Evolutionary conservation across 37 sponge, comb jelly and placozoan species (phyloP).

Genomic region (Axinella damicornis): DNA sequence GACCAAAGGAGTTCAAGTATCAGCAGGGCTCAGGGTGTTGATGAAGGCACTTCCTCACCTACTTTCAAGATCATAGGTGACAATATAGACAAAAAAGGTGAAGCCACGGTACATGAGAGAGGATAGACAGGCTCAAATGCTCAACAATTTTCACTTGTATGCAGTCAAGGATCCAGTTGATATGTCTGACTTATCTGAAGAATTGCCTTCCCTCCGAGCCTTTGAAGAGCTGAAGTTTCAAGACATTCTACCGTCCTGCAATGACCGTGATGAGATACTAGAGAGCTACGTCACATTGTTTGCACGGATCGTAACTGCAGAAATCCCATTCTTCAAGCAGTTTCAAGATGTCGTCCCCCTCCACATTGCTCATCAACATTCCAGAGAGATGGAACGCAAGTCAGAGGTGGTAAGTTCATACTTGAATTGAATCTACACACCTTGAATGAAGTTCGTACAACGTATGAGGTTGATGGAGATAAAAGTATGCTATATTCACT

Average conservation of each 20-base stretch:
- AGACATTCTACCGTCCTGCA: background rate
- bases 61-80: too few species aligned
- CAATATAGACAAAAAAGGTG: background rate
- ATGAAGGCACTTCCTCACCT: too few species aligned
- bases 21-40: too few species aligned
- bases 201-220: background rate
- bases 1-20: too few species aligned
- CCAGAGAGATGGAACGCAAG: background rate
- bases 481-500: too few species aligned
- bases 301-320: too few species aligned
- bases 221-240: background rate
- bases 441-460: too few species aligned
- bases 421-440: too few species aligned
- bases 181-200: background rate
- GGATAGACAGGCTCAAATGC: background rate
- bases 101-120: background rate
- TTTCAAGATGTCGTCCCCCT: too few species aligned
- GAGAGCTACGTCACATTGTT: background rate
- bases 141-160: background rate
- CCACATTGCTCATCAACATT: background rate
- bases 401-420: conserved; percentile 2
- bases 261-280: background rate
- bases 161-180: background rate
- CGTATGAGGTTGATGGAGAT: too few species aligned
- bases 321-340: too few species aligned